Evolutionary conservation across 2,888 invertebrate species (phyloP).

Genomic region (Homarus gammarus): DNA sequence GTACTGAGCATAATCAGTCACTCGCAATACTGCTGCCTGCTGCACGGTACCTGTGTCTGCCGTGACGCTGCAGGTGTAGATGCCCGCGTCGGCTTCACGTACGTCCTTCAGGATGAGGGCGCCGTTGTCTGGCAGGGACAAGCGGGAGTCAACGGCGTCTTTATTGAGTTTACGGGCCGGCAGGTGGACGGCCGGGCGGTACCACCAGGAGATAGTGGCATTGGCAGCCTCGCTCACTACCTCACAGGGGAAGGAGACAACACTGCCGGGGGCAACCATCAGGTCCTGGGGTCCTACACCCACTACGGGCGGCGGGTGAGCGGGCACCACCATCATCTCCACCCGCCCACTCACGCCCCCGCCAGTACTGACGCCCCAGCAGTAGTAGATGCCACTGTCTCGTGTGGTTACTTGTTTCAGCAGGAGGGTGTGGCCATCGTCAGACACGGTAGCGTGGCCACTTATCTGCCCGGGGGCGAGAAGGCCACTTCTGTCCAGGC

Average conservation of each 20-base stretch:
- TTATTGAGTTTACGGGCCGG: constrained; percentile 37
- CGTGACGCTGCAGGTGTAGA: constrained; percentile 90
- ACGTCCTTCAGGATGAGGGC: constrained; percentile 85
- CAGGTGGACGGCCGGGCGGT: constrained; percentile 61
- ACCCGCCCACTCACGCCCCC: constrained; percentile 92
- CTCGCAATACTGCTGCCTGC: constrained; percentile 84
- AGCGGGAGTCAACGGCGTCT: constrained; percentile 80
- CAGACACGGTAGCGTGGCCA: constrained; percentile 37
- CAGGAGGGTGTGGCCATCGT: constrained; percentile 88
- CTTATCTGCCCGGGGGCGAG: too few relatives aligned
- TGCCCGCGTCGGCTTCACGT: constrained; percentile 84
- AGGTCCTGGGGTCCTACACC: constrained; percentile 92
- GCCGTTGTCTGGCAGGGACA: constrained; percentile 85
- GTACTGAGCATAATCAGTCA: constrained; percentile 82
- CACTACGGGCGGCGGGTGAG: constrained; percentile 92
- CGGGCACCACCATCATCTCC: constrained; percentile 86
- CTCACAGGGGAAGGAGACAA: constrained; percentile 94
- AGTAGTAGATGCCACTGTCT: constrained; percentile 93
- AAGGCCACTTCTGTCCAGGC: too few relatives aligned
- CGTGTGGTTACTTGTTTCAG: constrained; percentile 89
- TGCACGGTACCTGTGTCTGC: constrained; percentile 91
- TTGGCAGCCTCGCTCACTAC: constrained; percentile 72
- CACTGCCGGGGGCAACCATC: constrained; percentile 90
- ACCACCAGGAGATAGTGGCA: constrained; percentile 65
- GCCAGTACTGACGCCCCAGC: constrained; percentile 93